Conservation (phyloP, 2,113 vertebrate species). For the Stegastes partitus region DNA sequence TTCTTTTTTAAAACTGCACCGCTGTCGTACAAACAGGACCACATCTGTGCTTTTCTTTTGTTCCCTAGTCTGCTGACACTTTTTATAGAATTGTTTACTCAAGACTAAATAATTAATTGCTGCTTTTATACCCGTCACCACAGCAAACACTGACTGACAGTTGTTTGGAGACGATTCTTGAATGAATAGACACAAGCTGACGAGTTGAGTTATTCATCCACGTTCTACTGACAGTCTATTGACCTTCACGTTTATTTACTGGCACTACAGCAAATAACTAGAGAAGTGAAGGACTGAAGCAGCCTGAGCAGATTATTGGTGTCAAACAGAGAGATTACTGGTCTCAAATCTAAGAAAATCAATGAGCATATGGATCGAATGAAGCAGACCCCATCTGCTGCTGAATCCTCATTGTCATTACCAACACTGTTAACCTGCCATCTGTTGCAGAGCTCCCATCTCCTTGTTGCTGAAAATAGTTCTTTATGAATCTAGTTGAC, state of each 20-base stretch:
- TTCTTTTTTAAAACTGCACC: too few relatives aligned
- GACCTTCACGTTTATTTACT: not conserved
- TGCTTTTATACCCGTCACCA: too few relatives aligned
- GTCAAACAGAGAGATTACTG: not conserved
- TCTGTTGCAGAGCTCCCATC: not conserved
- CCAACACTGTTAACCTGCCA: not conserved
- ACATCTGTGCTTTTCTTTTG: too few relatives aligned
- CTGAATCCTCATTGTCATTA: not conserved
- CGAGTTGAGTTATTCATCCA: not conserved
- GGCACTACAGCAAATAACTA: not conserved
- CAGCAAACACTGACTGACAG: too few relatives aligned
- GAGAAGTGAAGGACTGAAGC: not conserved
- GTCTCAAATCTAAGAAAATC: slow-evolving; percentile 1
- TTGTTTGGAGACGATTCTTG: not conserved
- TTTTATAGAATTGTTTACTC: too few relatives aligned
- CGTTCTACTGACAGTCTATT: not conserved
- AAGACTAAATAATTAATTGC: too few relatives aligned
- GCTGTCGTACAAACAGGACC: too few relatives aligned
- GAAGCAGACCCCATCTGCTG: not conserved
- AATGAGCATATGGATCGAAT: slow-evolving; percentile 17
- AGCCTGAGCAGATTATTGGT: not conserved
- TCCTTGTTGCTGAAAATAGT: not conserved
- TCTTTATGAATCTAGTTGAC: too few relatives aligned
- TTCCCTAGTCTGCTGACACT: too few relatives aligned
- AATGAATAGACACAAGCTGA: not conserved